Evolutionary conservation across 2,113 vertebrate genomes (phyloP), one percentile per base, ranked within the genome.

Genomic region (Osmerus mordax): DNA sequence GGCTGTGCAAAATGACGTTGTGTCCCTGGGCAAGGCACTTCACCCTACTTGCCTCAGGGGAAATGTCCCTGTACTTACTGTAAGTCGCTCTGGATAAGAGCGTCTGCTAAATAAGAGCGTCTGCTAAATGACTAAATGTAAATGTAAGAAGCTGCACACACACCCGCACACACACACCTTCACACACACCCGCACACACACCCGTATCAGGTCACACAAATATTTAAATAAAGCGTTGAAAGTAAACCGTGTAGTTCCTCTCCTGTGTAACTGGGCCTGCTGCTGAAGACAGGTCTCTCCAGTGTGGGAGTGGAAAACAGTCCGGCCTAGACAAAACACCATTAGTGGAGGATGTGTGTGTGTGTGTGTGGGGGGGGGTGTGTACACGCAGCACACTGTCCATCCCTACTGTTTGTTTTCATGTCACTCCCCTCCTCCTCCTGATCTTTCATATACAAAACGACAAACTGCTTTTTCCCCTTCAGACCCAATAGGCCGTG

Each of bases 331-430:
- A 80, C 71, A 78, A 80, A 87, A 85, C 82, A 80, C 84, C 73
- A 71, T 80, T 81, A 79, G 70, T 4, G 28, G 65, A 83, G 84
- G 81, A 82, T 82, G 78, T 76, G 75, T 75, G 80, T 55, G 54
- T 55, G 18, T 15, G 54, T 55, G 54, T 55, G 54, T 55, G 2
- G 53, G 61, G 3, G 62, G 32, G 29, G 66, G 47, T 68, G 53
- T 72, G 32, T 71, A 58, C 51, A 67, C 47, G 11, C 52, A 56
- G 36, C 36, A 54, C 21, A 71, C 70, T 73, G 51, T 66, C 47
- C 41, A 15, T 74, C 23, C 55, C 52, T 69, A 72, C 58, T 75
- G 59, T 67, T 72, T 73, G 51, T 67, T 78, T 72, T 70, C n/a
- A 74, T 67, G 23, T 76, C 63, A 71, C 52, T 67, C 54, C 51